Evolutionary conservation across 2,113 vertebrate genomes (phyloP), one percentile per base, ranked within the genome.

Genomic region (Larimichthys polyactis): DNA sequence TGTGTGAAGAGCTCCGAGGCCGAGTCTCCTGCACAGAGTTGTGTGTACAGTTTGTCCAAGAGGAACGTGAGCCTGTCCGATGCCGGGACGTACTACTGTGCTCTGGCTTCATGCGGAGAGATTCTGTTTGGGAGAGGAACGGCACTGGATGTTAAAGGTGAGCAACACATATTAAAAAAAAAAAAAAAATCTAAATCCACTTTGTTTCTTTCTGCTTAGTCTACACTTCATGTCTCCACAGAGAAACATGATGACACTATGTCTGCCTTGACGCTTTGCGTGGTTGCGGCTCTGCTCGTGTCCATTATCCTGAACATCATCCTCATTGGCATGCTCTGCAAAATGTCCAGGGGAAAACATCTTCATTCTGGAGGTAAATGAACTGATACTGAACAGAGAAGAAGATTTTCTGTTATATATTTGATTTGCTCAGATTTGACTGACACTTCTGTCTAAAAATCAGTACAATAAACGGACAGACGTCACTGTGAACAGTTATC

Each of bases 11-110:
- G 71, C 40, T 7, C 55, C 20, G 55, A 46, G 27, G 36, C 36
- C 36, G 36, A 40, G 36, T 71, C 20, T 64, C 48, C 49, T 20
- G 62, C 29, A 29, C 62, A 49, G 36, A 83, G 75, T 51, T 93
- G 91, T 10, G 44, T 87, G 17, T 87, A 80, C 78, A 82, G 49
- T n/a, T 79, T 90, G 17, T 14, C 68, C 4, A 87, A 75, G 78
- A 83, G 27, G 11, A 59, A 80, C 74, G 22, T 44, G 14, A 68
- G 4, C 44, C 11, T 68, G 0, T 10, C 49, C 3, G 76, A 89
- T 63, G 64, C 52, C 7, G 90, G 85, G 52, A 79, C 62, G 29
- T 93, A 94, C 77, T 87, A 90, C 66, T 93, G 93, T 46, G 90
- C 76, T 62, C 64, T 93, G 81, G 81, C 78, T 40, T 88, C 81